phyloP scores from a whole-genome alignment of 2,888 invertebrate genomes.

The Hirtodrosophila histrioides region DNA sequence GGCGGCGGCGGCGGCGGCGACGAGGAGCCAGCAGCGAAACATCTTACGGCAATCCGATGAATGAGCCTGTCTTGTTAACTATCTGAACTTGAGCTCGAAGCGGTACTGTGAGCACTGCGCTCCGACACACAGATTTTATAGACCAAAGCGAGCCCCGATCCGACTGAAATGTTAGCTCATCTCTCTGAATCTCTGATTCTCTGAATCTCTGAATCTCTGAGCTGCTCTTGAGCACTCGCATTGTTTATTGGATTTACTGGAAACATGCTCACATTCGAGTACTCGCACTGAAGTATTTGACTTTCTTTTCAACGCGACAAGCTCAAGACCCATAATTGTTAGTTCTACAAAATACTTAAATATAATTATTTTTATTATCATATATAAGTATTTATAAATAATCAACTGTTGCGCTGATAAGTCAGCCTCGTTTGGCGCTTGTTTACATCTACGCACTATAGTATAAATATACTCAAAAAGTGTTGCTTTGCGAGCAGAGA shows the following conservation, averaged over 20 bases:
- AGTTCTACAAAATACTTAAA: background rate
- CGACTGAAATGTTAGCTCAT: slow-evolving; percentile 18
- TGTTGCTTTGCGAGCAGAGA: slow-evolving; percentile 1
- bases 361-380: too few species aligned
- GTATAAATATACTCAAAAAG: background rate
- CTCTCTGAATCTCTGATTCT: slow-evolving; percentile 1
- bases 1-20: slow-evolving; percentile 20
- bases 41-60: slow-evolving; percentile 17
- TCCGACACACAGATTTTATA: slow-evolving; percentile 36
- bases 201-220: background rate
- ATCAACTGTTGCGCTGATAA: slow-evolving; percentile 1
- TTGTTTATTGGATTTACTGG: slow-evolving; percentile 10
- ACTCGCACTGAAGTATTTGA: slow-evolving; percentile 5
- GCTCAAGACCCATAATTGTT: background rate
- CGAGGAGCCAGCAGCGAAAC: slow-evolving; percentile 20
- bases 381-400: background rate
- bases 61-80: slow-evolving; percentile 5
- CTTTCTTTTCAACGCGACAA: background rate
- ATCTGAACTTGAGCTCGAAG: slow-evolving; percentile 36
- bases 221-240: slow-evolving; percentile 4
- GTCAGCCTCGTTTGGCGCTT: background rate
- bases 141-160: background rate
- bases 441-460: background rate
- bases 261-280: slow-evolving; percentile 1
- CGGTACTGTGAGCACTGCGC: slow-evolving; percentile 47